phyloP scores from a whole-genome alignment of 2,888 invertebrate genomes.

The Theodoxus fluviatilis region DNA sequence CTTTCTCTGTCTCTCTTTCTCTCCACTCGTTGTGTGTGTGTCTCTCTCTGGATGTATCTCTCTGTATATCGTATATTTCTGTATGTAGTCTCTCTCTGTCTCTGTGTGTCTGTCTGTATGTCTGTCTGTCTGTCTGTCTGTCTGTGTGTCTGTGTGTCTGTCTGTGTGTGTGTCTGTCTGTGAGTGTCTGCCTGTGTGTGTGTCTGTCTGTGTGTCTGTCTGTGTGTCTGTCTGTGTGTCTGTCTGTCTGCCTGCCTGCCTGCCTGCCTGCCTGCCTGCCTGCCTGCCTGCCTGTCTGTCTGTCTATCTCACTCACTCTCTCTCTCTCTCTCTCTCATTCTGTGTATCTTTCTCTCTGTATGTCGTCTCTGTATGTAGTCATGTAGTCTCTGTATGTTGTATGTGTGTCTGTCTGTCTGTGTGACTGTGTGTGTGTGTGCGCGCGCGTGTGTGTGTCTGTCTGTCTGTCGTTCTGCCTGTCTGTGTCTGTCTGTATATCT shows the following conservation, averaged over 20 bases:
- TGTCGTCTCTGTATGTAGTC: no score
- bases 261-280: neutral
- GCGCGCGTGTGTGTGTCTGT: no score
- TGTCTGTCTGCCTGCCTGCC: neutral
- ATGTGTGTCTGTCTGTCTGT: no score
- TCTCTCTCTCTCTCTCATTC: neutral
- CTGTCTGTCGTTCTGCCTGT: no score
- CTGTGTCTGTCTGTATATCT: no score
- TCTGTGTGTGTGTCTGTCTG: neutral
- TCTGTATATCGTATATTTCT: constrained; percentile 1
- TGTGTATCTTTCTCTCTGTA: neutral
- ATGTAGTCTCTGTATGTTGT: no score
- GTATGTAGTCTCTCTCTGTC: neutral
- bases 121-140: neutral
- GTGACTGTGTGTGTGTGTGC: no score
- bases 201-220: constrained; percentile 7
- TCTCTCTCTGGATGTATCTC: neutral
- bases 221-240: neutral
- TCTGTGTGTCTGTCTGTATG: neutral
- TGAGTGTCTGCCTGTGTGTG: neutral
- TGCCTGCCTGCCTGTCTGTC: neutral
- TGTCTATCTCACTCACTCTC: neutral
- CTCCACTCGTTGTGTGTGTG: constrained; percentile 17
- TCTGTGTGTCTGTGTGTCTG: neutral
- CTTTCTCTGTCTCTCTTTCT: neutral